phyloP scores from a whole-genome alignment of 2,888 invertebrate species.

The Epistrophe eligans region DNA sequence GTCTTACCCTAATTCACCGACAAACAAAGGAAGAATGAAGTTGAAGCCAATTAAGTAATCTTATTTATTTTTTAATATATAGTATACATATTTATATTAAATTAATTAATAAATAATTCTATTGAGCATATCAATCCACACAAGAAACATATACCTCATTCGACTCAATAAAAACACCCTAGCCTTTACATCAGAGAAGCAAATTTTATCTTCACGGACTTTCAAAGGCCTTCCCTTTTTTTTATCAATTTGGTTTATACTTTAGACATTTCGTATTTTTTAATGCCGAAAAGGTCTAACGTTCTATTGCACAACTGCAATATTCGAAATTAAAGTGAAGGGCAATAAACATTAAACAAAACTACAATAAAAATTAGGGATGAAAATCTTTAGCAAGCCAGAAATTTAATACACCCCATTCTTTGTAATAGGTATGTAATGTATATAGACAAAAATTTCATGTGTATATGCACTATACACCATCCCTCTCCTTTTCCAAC shows the following conservation, averaged over 20 bases:
- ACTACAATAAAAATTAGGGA: constrained; percentile 21
- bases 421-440: too few species aligned
- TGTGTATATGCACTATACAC: constrained; percentile 41
- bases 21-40: too few species aligned
- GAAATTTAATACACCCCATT: constrained; percentile 24
- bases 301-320: constrained; percentile 2
- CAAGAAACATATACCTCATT: too few species aligned
- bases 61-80: too few species aligned
- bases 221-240: constrained; percentile 32
- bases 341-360: background rate
- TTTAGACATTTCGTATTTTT: background rate
- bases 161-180: background rate
- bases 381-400: constrained; percentile 30
- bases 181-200: constrained; percentile 6
- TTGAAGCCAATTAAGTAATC: too few species aligned
- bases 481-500: background rate
- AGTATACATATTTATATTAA: too few species aligned
- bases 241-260: background rate
- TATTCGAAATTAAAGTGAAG: background rate
- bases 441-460: constrained; percentile 1
- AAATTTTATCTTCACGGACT: constrained; percentile 11
- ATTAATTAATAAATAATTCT: too few species aligned
- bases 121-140: too few species aligned
- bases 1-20: too few species aligned
- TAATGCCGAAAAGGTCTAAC: background rate